These are phyloP conservation scores for Troides oblongomaculatus DNA, from an alignment of 2,888 invertebrate species.

Conservation along the genomic window DNA sequence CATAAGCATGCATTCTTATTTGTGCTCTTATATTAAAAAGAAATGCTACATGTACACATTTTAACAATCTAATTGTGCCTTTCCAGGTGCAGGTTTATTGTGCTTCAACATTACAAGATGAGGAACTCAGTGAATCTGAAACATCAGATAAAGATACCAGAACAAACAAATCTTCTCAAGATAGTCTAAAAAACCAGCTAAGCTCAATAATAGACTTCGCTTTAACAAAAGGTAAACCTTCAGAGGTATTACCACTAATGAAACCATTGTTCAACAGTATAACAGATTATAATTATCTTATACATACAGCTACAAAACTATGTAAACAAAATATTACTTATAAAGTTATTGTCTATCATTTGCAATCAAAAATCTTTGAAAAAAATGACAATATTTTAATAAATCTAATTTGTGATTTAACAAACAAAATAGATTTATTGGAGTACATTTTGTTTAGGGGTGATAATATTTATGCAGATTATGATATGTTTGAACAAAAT, in stretches of 20 bases:
- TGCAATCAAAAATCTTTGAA: slow-evolving; percentile 58
- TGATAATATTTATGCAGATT: slow-evolving; percentile 52
- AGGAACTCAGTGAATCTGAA: slow-evolving; percentile 14
- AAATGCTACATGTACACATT: background rate
- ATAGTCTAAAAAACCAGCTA: slow-evolving; percentile 50
- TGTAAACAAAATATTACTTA: slow-evolving; percentile 54
- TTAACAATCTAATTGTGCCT: background rate
- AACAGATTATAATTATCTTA: slow-evolving; percentile 53
- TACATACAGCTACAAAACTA: slow-evolving; percentile 49
- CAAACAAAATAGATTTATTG: slow-evolving; percentile 66
- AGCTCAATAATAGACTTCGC: slow-evolving; percentile 42
- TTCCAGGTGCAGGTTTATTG: slow-evolving; percentile 24
- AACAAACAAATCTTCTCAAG: slow-evolving; percentile 33
- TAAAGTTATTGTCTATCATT: slow-evolving; percentile 56
- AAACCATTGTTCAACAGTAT: slow-evolving; percentile 58
- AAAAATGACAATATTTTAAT: slow-evolving; percentile 44
- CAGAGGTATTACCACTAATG: slow-evolving; percentile 47
- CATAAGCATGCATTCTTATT: background rate
- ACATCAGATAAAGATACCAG: background rate
- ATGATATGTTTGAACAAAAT: slow-evolving; percentile 56
- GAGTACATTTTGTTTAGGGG: slow-evolving; percentile 68
- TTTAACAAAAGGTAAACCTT: slow-evolving; percentile 36
- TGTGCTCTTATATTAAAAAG: background rate
- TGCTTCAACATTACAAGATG: slow-evolving; percentile 13
- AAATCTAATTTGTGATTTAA: slow-evolving; percentile 50